Conservation (phyloP, 2,888 invertebrate species). For the Apodemia mormo region DNA sequence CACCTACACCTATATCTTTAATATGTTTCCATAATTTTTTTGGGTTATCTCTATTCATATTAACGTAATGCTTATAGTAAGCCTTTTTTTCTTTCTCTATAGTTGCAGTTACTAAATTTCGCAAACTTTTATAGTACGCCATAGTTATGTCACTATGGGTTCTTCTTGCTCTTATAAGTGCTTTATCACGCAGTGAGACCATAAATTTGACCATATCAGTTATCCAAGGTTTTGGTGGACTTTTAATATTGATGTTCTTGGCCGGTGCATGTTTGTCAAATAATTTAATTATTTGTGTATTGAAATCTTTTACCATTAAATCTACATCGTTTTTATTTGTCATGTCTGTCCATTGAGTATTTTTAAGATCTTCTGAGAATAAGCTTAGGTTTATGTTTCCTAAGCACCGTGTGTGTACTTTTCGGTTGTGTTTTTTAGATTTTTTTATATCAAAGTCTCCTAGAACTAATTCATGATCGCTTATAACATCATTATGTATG, state of each 20-base stretch:
- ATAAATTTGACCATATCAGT: slow-evolving; percentile 25
- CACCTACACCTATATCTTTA: no score
- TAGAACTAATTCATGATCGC: slow-evolving; percentile 25
- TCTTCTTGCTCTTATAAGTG: slow-evolving; percentile 1
- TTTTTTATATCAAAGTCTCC: slow-evolving; percentile 22
- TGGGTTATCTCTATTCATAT: slow-evolving; percentile 6
- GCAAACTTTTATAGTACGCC: slow-evolving; percentile 10
- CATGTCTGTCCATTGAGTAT: not conserved
- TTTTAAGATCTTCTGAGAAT: slow-evolving; percentile 19
- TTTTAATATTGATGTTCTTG: slow-evolving; percentile 8
- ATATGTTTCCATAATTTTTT: slow-evolving; percentile 15
- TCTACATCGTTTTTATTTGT: slow-evolving; percentile 19
- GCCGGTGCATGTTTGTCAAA: slow-evolving; percentile 19
- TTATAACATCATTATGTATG: slow-evolving; percentile 25
- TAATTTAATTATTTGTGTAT: not conserved
- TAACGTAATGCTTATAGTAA: not conserved
- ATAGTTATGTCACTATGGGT: not conserved
- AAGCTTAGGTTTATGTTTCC: slow-evolving; percentile 10
- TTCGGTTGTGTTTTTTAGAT: not conserved
- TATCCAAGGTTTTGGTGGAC: slow-evolving; percentile 26
- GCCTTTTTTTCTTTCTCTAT: slow-evolving; percentile 12
- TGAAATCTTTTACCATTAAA: not conserved
- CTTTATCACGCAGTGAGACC: slow-evolving; percentile 24
- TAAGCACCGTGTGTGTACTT: not conserved
- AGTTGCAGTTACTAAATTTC: slow-evolving; percentile 14